A percentile compares a stretch with the other conserved stretches of the same genome.
Conservation (phyloP, 2,797 vertebrate genomes). For the Pseudochromis fuscus region DNA sequence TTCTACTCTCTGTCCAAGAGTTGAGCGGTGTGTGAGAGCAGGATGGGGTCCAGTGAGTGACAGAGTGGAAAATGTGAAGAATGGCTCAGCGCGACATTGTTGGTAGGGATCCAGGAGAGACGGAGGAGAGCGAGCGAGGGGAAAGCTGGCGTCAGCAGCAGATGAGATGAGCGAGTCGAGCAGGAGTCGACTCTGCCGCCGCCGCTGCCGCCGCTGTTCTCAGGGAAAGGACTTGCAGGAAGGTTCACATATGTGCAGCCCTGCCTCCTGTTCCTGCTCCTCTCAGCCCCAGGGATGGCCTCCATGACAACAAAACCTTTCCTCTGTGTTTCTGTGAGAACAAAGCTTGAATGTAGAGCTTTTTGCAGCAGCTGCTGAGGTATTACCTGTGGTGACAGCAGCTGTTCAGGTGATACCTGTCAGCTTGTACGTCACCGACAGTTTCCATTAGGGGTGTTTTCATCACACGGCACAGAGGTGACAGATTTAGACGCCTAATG, state of each 20-base stretch:
- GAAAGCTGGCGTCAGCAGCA: slow-evolving; percentile 71
- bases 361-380: slow-evolving; percentile 52
- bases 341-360: slow-evolving; percentile 29
- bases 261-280: slow-evolving; percentile 30
- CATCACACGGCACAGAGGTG: slow-evolving; percentile 25
- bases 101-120: slow-evolving; percentile 72
- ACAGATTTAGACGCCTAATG: slow-evolving; percentile 31
- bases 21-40: slow-evolving; percentile 55
- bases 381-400: slow-evolving; percentile 27
- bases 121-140: slow-evolving; percentile 41
- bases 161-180: slow-evolving; percentile 63
- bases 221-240: slow-evolving; percentile 64
- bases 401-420: slow-evolving; percentile 1
- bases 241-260: slow-evolving; percentile 61
- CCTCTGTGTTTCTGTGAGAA: slow-evolving; percentile 57
- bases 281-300: slow-evolving; percentile 48
- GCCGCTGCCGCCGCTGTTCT: slow-evolving; percentile 47
- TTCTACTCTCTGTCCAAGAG: slow-evolving; percentile 60
- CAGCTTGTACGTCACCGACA: background rate
- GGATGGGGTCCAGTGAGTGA: slow-evolving; percentile 69
- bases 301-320: slow-evolving; percentile 60
- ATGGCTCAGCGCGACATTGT: slow-evolving; percentile 61
- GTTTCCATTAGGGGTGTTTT: slow-evolving; percentile 35
- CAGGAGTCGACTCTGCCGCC: slow-evolving; percentile 45
- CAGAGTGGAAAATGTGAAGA: slow-evolving; percentile 80